These are phyloP conservation scores for Nephila pilipes DNA, from an alignment of 1,140 invertebrate genomes.

Conservation along the genomic window DNA sequence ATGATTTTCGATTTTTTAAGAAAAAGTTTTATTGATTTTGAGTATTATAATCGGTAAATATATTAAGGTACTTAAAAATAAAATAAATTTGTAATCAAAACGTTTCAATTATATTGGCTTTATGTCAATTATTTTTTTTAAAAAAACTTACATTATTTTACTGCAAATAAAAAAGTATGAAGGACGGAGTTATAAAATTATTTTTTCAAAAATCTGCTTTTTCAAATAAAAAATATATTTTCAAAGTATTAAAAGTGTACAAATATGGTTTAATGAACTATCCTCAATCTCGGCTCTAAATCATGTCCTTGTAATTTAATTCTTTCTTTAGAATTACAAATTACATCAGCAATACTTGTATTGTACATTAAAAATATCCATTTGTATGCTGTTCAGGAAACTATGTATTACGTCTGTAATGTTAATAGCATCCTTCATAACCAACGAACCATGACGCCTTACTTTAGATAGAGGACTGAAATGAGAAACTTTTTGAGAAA, in stretches of 20 bases:
- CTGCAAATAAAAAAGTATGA: too few species aligned
- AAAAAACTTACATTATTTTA: too few species aligned
- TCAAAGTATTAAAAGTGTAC: background rate
- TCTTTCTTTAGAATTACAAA: background rate
- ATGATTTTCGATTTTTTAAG: too few species aligned
- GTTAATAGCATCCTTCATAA: slow-evolving; percentile 68
- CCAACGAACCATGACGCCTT: slow-evolving; percentile 47
- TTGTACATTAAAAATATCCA: slow-evolving; percentile 16
- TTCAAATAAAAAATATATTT: background rate
- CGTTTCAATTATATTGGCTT: too few species aligned
- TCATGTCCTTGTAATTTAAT: slow-evolving; percentile 13
- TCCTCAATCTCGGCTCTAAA: background rate
- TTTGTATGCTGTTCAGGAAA: slow-evolving; percentile 33
- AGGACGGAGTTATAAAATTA: too few species aligned
- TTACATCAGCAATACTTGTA: background rate
- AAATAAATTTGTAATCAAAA: too few species aligned
- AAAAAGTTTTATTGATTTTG: too few species aligned
- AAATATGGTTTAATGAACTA: background rate
- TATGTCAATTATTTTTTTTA: too few species aligned
- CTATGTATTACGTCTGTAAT: slow-evolving; percentile 33
- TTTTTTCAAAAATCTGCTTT: too few species aligned
- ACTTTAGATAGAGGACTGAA: slow-evolving; percentile 45
- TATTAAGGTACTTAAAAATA: too few species aligned
- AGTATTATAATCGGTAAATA: too few species aligned
- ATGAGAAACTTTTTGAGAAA: slow-evolving; percentile 31